These are phyloP conservation scores for Ostrea denselamellosa DNA, from an alignment of 1,140 invertebrate species.

Conservation along the genomic window DNA sequence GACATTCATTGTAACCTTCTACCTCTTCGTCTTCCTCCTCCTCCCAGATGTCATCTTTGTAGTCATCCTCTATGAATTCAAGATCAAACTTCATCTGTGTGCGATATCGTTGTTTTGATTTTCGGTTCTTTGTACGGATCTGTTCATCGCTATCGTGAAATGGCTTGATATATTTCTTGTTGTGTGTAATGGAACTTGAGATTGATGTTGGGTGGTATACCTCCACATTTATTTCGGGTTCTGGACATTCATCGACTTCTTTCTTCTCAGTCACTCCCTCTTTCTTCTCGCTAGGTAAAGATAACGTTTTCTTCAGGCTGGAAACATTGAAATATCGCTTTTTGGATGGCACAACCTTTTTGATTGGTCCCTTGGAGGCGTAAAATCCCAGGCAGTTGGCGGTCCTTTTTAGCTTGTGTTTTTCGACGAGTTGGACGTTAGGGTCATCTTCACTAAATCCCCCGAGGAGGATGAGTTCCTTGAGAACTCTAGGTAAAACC, in stretches of 20 bases:
- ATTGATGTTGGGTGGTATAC: slow-evolving; percentile 26
- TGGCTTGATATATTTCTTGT: slow-evolving; percentile 41
- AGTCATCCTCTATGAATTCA: background rate
- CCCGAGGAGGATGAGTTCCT: slow-evolving; percentile 1
- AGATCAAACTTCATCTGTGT: background rate
- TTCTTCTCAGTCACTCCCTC: background rate
- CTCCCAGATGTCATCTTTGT: background rate
- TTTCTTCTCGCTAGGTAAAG: background rate
- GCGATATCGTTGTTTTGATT: background rate
- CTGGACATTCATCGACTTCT: background rate
- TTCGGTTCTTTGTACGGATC: background rate
- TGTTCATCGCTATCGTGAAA: background rate
- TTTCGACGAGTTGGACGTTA: slow-evolving; percentile 30
- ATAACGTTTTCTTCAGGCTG: background rate
- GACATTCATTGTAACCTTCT: background rate
- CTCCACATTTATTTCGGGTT: slow-evolving; percentile 31
- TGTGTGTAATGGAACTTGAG: slow-evolving; percentile 44
- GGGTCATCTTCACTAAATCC: background rate
- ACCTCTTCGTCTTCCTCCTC: background rate
- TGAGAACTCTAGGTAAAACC: slow-evolving; percentile 30
- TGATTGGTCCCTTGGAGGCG: slow-evolving; percentile 27
- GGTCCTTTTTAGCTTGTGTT: slow-evolving; percentile 37
- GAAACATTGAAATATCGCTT: slow-evolving; percentile 44
- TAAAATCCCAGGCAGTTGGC: slow-evolving; percentile 38
- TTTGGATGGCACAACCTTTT: slow-evolving; percentile 26